Evolutionary conservation across 1,140 invertebrate genomes (phyloP).

Genomic region (Caenorhabditis tropicalis): DNA sequence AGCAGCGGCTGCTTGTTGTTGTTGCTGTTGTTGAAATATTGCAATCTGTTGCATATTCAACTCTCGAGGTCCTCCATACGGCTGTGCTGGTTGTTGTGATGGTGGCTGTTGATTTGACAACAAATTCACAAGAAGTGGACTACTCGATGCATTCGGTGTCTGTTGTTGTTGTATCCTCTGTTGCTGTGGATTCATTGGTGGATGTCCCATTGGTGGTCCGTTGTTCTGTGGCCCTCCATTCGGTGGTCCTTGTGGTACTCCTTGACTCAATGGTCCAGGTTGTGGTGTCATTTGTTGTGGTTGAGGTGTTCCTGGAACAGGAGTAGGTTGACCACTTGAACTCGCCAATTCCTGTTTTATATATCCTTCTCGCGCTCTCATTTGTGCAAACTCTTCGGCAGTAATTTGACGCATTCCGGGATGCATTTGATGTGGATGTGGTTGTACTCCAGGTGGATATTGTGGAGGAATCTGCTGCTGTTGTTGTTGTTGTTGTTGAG

Average conservation of each 20-base stretch:
- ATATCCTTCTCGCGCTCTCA: conserved; percentile 7
- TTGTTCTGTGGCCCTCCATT: not conserved
- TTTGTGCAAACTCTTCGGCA: conserved; percentile 12
- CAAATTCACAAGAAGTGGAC: conserved; percentile 40
- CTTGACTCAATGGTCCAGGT: not conserved
- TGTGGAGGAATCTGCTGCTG: conserved; percentile 41
- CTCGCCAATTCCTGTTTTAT: not conserved
- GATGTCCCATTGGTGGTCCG: not conserved
- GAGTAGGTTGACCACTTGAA: not conserved
- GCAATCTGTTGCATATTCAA: conserved; percentile 33
- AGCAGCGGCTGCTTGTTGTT: not conserved
- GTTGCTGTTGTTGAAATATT: conserved; percentile 38
- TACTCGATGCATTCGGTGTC: not conserved
- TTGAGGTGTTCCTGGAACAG: conserved; percentile 1
- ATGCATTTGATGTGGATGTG: conserved; percentile 42
- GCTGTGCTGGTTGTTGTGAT: not conserved
- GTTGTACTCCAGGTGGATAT: conserved; percentile 15
- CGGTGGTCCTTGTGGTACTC: not conserved
- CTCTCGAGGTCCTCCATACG: not conserved
- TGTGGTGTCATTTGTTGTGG: conserved; percentile 7
- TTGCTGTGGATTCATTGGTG: conserved; percentile 23
- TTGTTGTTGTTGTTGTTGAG: conserved; percentile 42
- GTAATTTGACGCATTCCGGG: conserved; percentile 18
- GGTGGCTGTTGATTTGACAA: not conserved
- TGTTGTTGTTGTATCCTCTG: conserved; percentile 36